A percentile compares a stretch with the other conserved stretches of the same genome.
These are phyloP conservation scores for Mohoua ochrocephala DNA, from an alignment of 2,113 vertebrate genomes.

Conservation along the genomic window DNA sequence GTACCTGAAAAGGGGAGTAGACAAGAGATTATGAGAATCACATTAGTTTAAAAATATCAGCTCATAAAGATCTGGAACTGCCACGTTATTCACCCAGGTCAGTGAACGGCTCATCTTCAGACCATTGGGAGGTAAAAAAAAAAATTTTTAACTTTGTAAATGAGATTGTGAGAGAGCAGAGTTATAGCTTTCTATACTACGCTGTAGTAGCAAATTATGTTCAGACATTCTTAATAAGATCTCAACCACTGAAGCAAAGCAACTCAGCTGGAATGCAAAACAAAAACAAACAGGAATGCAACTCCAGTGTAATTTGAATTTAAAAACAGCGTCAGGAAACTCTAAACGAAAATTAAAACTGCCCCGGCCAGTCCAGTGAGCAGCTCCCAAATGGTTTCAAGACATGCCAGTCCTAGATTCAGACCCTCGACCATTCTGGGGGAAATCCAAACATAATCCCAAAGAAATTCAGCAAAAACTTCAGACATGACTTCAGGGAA, in stretches of 20 bases:
- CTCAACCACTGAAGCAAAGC: constrained; percentile 17
- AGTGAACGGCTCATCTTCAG: neutral
- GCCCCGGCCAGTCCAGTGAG: constrained; percentile 19
- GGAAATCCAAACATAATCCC: neutral
- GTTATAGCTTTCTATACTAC: neutral
- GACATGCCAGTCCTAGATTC: neutral
- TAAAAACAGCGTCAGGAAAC: constrained; percentile 32
- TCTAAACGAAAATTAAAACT: constrained; percentile 16
- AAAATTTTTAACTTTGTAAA: neutral
- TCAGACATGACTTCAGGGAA: neutral
- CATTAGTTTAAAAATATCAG: neutral
- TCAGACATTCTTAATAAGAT: neutral
- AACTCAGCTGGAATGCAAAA: constrained; percentile 54
- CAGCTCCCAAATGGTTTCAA: neutral
- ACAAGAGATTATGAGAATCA: neutral
- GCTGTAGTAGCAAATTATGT: neutral
- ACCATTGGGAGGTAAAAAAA: neutral
- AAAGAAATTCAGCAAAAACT: neutral
- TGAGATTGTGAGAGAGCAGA: neutral
- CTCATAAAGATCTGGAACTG: neutral
- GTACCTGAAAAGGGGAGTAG: neutral
- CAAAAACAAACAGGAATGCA: constrained; percentile 50
- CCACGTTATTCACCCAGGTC: neutral
- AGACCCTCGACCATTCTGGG: neutral
- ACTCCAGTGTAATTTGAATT: constrained; percentile 42